These are phyloP conservation scores for Trichonephila clavipes DNA, from an alignment of 1,140 invertebrate genomes.

Conservation along the genomic window DNA sequence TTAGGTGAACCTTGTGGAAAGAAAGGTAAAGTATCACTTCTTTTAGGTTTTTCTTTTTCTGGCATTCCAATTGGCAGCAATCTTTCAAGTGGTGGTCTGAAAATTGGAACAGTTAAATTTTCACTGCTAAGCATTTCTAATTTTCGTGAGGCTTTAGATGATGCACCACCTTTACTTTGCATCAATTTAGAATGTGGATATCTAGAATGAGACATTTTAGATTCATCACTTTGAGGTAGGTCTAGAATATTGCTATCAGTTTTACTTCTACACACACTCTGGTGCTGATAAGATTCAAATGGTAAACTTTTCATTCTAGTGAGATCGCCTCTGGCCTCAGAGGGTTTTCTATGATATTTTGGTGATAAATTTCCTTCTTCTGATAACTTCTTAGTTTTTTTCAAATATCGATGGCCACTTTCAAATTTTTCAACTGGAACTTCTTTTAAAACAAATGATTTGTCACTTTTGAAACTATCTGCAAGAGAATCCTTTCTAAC, in stretches of 20 bases:
- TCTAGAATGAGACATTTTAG: constrained; percentile 62
- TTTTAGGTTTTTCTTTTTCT: constrained; percentile 81
- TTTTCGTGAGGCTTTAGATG: constrained; percentile 33
- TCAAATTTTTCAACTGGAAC: background rate
- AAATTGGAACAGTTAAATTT: constrained; percentile 67
- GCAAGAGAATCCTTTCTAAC: background rate
- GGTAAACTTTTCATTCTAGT: constrained; percentile 70
- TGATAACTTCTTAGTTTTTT: constrained; percentile 5
- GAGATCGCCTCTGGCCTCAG: constrained; percentile 1
- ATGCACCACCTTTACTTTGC: constrained; percentile 36
- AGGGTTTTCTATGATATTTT: background rate
- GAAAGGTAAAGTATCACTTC: constrained; percentile 20
- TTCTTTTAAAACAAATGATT: constrained; percentile 4
- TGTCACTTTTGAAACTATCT: background rate
- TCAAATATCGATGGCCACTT: constrained; percentile 13
- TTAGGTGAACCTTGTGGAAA: constrained; percentile 52
- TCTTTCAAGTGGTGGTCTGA: constrained; percentile 81
- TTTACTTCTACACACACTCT: constrained; percentile 69
- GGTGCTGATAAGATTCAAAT: constrained; percentile 59
- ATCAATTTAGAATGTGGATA: constrained; percentile 63
- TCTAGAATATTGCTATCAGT: constrained; percentile 68
- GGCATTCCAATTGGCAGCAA: constrained; percentile 86
- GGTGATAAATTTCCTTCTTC: constrained; percentile 2
- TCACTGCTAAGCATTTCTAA: constrained; percentile 71
- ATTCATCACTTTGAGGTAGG: constrained; percentile 48